Conservation (phyloP, 2,888 invertebrate genomes). For the Pollenia angustigena region DNA sequence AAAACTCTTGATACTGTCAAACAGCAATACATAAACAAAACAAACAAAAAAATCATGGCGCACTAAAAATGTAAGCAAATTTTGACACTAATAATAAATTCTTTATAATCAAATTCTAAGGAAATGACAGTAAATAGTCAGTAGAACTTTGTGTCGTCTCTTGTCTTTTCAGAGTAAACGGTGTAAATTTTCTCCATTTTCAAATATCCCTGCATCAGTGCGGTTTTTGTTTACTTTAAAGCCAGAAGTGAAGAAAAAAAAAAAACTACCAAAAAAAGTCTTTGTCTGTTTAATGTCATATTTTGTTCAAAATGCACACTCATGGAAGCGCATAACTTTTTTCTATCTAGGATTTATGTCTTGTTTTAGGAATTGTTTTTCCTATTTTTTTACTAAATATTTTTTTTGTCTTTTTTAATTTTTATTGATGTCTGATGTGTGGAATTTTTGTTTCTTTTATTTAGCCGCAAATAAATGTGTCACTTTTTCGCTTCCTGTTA, state of each 20-base stretch:
- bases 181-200: conserved; percentile 26
- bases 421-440: too few species aligned
- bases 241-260: neutral
- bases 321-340: neutral
- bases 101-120: too few species aligned
- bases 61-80: too few species aligned
- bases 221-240: conserved; percentile 42
- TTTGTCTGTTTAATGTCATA: conserved; percentile 67
- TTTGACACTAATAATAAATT: too few species aligned
- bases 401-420: neutral
- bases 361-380: too few species aligned
- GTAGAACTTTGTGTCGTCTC: too few species aligned
- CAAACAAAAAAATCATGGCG: too few species aligned
- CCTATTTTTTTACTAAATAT: neutral
- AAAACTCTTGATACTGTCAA: too few species aligned
- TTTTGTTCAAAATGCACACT: conserved; percentile 41
- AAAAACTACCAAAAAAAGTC: neutral
- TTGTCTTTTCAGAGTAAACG: neutral
- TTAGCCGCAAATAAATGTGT: too few species aligned
- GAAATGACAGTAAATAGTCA: too few species aligned
- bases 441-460: neutral
- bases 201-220: neutral
- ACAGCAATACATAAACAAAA: too few species aligned
- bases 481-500: neutral
- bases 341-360: neutral